Percentiles rank a stretch among this genome's conserved stretches.
Conservation (phyloP, 1,140 invertebrate genomes). For the Penaeus indicus region DNA sequence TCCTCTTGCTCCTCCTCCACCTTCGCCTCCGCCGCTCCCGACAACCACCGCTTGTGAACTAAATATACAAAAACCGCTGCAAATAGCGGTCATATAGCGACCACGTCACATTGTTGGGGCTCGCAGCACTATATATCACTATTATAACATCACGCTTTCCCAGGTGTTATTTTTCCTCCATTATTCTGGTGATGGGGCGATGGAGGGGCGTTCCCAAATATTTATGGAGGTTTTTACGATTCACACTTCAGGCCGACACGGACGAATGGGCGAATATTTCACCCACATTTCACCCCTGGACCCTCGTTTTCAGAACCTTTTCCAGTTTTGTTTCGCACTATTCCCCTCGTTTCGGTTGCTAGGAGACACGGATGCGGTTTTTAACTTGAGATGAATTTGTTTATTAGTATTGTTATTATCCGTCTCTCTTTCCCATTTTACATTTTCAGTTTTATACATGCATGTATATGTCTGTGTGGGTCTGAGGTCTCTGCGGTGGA, state of each 20-base stretch:
- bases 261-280: constrained; percentile 63
- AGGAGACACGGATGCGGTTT: constrained; percentile 3
- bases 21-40: background rate
- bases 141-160: constrained; percentile 63
- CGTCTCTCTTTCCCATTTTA: background rate
- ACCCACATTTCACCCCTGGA: constrained; percentile 64
- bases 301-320: constrained; percentile 60
- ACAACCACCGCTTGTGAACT: background rate
- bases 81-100: constrained; percentile 28
- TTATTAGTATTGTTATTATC: background rate
- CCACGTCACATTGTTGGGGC: constrained; percentile 46
- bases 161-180: constrained; percentile 63
- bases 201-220: constrained; percentile 64
- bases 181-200: constrained; percentile 62
- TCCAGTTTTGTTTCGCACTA: constrained; percentile 61
- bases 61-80: constrained; percentile 41
- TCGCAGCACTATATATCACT: constrained; percentile 57
- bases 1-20: background rate
- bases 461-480: background rate
- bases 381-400: background rate
- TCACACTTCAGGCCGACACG: constrained; percentile 62
- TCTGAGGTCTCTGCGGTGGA: background rate
- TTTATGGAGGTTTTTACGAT: constrained; percentile 65
- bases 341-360: constrained; percentile 40
- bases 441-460: background rate